A percentile compares a stretch with the other conserved stretches of the same genome.
These are phyloP conservation scores for Altica lythri DNA, from an alignment of 2,888 invertebrate genomes.

Conservation along the genomic window DNA sequence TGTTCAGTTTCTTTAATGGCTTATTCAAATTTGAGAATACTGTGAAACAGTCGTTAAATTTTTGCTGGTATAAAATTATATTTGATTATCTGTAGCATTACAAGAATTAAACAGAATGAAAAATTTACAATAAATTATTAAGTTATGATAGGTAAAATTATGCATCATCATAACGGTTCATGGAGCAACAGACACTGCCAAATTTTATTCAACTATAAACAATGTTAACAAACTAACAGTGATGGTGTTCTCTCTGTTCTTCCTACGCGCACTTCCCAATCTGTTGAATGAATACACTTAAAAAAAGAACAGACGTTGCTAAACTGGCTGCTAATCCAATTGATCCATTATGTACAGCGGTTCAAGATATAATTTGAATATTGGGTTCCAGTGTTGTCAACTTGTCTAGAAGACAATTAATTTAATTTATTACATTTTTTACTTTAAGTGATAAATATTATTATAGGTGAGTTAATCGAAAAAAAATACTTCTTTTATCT, in stretches of 20 bases:
- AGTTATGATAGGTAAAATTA: background rate
- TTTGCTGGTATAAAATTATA: too few relatives aligned
- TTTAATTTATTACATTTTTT: too few relatives aligned
- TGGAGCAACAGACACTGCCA: slow-evolving; percentile 9
- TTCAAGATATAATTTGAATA: slow-evolving; percentile 9
- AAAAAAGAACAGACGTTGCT: slow-evolving; percentile 2
- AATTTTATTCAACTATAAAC: slow-evolving; percentile 19
- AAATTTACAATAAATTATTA: too few relatives aligned
- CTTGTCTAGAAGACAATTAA: too few relatives aligned
- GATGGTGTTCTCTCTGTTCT: slow-evolving; percentile 8
- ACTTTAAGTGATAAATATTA: too few relatives aligned
- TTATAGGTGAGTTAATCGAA: too few relatives aligned
- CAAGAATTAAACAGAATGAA: too few relatives aligned
- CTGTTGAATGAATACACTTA: slow-evolving; percentile 17
- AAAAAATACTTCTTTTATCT: too few relatives aligned
- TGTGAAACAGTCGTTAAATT: too few relatives aligned
- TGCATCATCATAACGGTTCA: background rate
- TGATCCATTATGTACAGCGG: slow-evolving; percentile 18
- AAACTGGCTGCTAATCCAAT: slow-evolving; percentile 16
- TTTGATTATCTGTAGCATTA: too few relatives aligned
- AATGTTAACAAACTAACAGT: slow-evolving; percentile 21
- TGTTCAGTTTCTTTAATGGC: too few relatives aligned
- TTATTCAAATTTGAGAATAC: too few relatives aligned
- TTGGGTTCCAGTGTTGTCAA: slow-evolving; percentile 6
- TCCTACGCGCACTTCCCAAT: slow-evolving; percentile 13